These are phyloP conservation scores for Podarcis lilfordi DNA, from an alignment of 2,797 vertebrate genomes.

Conservation along the genomic window DNA sequence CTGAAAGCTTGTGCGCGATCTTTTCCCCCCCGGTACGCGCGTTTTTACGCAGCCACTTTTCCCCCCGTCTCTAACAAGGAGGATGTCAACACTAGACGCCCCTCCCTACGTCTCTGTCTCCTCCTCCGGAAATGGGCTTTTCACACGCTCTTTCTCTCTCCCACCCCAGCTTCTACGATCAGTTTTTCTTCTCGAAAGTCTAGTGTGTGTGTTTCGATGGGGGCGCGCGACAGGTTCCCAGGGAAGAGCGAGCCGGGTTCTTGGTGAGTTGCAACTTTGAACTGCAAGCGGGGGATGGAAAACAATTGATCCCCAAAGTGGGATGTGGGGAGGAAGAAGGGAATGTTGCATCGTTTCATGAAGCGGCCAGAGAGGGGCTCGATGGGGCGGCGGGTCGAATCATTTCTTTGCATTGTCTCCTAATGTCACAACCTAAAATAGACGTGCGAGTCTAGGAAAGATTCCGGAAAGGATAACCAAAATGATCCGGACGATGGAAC, in stretches of 20 bases:
- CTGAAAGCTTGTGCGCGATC: not conserved
- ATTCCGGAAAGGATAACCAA: too few species aligned
- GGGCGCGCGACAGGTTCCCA: not conserved
- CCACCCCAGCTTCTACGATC: not conserved
- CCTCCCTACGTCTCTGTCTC: not conserved
- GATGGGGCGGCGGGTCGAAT: too few species aligned
- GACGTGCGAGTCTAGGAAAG: too few species aligned
- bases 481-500: too few species aligned
- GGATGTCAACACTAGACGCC: not conserved
- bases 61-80: not conserved
- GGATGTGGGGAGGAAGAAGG: too few species aligned
- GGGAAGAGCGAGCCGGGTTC: not conserved
- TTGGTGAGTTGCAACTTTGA: not conserved
- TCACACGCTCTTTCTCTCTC: not conserved
- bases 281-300: not conserved
- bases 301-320: too few species aligned
- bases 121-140: not conserved
- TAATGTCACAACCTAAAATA: too few species aligned
- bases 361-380: too few species aligned
- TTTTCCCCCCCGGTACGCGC: not conserved
- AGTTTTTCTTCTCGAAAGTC: not conserved
- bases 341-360: too few species aligned
- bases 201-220: too few species aligned
- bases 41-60: not conserved
- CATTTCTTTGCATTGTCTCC: too few species aligned